These are phyloP conservation scores for Trichogramma pretiosum DNA, from an alignment of 1,140 invertebrate species.

Conservation along the genomic window DNA sequence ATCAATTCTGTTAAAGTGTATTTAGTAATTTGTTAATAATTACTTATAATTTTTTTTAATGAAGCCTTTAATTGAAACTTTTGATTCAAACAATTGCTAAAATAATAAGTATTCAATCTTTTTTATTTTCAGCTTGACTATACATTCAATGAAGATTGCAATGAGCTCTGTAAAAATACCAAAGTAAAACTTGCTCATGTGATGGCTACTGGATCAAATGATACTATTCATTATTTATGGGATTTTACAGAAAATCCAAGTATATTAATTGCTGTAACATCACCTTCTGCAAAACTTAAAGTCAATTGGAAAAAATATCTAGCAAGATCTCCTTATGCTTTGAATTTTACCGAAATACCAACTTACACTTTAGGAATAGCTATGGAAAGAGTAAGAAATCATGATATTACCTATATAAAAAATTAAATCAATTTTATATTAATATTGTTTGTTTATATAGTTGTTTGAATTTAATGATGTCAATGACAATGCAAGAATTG, in stretches of 20 bases:
- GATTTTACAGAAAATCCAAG: constrained; percentile 50
- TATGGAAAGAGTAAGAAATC: constrained; percentile 46
- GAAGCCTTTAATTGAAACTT: not conserved
- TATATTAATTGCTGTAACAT: constrained; percentile 43
- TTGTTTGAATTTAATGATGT: constrained; percentile 50
- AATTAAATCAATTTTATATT: not conserved
- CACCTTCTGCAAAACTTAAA: constrained; percentile 35
- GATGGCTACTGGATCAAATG: constrained; percentile 42
- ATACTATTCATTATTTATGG: constrained; percentile 54
- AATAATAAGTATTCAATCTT: not conserved
- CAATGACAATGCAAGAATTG: constrained; percentile 42
- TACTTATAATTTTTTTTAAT: not conserved
- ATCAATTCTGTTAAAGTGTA: no score
- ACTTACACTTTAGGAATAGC: constrained; percentile 47
- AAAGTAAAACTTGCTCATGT: constrained; percentile 44
- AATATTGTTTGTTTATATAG: constrained; percentile 29
- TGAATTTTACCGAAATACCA: constrained; percentile 42
- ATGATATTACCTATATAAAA: not conserved
- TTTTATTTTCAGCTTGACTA: constrained; percentile 7
- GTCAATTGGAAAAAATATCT: constrained; percentile 43
- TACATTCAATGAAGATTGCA: constrained; percentile 14
- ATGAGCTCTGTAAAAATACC: constrained; percentile 21
- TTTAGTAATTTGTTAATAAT: no score
- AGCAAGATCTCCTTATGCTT: constrained; percentile 25
- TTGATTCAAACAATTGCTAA: not conserved